These are phyloP conservation scores for Formica exsecta DNA, from an alignment of 1,140 invertebrate genomes.

Conservation along the genomic window DNA sequence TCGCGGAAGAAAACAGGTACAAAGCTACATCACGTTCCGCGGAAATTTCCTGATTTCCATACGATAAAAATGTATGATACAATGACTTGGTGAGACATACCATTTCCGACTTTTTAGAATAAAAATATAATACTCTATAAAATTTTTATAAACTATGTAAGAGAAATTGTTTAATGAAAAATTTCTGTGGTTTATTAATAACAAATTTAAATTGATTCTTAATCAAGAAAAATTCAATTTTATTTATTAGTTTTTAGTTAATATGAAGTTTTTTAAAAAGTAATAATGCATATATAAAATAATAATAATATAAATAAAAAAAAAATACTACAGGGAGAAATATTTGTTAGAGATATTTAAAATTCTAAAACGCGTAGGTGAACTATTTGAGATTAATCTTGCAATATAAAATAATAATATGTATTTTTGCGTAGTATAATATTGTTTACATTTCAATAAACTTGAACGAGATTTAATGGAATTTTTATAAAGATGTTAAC, in stretches of 20 bases:
- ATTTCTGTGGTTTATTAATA: not conserved
- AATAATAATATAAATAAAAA: not conserved
- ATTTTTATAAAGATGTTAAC: not conserved
- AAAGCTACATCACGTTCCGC: not conserved
- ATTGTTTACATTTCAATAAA: not conserved
- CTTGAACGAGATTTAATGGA: not conserved
- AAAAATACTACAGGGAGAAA: not conserved
- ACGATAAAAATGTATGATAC: not conserved
- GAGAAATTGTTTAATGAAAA: not conserved
- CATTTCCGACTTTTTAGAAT: not conserved
- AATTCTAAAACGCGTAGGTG: not conserved
- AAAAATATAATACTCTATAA: slow-evolving; percentile 13
- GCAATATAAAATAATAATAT: not conserved
- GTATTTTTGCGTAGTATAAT: not conserved
- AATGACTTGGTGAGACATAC: not conserved
- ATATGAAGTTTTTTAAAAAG: too few species aligned
- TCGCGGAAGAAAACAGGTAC: not conserved
- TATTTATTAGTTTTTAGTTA: not conserved
- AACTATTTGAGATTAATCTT: not conserved
- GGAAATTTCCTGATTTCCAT: slow-evolving; percentile 26
- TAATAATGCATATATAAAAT: not conserved
- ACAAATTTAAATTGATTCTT: not conserved
- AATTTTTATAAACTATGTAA: slow-evolving; percentile 9
- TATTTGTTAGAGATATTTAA: not conserved
- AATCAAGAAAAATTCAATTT: not conserved